Percentiles rank a stretch among this genome's conserved stretches.
These are phyloP conservation scores for Otolemur crassicaudatus DNA, from an alignment of 2,797 vertebrate genomes.

Conservation along the genomic window DNA sequence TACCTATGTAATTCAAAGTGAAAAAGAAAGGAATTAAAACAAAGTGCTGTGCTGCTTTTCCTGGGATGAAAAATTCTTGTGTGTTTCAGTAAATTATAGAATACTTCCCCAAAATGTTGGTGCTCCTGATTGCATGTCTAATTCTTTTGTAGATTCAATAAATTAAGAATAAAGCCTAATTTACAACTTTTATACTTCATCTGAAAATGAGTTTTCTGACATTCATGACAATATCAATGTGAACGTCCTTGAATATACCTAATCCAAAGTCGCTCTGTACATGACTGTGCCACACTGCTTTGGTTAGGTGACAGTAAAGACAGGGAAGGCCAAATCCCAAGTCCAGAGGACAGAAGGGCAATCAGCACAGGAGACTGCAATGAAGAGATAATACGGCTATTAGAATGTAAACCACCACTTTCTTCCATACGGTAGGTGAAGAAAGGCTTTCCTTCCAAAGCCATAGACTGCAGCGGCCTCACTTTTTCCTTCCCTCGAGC, in stretches of 20 bases:
- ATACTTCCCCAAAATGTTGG: not conserved
- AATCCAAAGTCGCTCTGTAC: not conserved
- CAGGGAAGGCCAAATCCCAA: not conserved
- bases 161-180: not conserved
- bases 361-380: not conserved
- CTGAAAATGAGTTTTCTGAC: not conserved
- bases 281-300: not conserved
- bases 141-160: not conserved
- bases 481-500: constrained; percentile 39
- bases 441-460: not conserved
- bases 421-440: not conserved
- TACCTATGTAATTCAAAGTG: not conserved
- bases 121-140: not conserved
- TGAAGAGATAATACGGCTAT: not conserved
- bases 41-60: not conserved
- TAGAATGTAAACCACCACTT: constrained; percentile 20
- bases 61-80: not conserved
- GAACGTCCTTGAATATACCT: not conserved
- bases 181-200: not conserved
- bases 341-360: not conserved
- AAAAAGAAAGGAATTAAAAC: not conserved
- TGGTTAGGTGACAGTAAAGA: not conserved
- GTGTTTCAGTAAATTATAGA: not conserved
- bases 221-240: not conserved
- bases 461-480: not conserved